Conservation (phyloP, 1,140 invertebrate genomes). For the Bathynomus jamesi region DNA sequence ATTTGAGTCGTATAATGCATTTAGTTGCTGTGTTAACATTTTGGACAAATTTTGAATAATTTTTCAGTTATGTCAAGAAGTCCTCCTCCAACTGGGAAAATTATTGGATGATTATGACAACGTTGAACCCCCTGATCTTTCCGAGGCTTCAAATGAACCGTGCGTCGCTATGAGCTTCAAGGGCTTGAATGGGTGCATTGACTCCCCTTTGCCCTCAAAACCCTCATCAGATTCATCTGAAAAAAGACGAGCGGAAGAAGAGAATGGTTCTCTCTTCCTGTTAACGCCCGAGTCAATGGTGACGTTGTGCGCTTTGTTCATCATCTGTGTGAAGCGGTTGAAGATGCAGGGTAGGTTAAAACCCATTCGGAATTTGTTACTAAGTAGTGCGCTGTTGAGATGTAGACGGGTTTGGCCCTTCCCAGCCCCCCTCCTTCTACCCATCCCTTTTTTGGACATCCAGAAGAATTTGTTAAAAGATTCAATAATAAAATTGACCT, state of each 20-base stretch:
- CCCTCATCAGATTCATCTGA: constrained; percentile 4
- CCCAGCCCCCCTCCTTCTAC: too few relatives aligned
- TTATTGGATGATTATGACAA: constrained; percentile 21
- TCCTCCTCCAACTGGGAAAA: constrained; percentile 20
- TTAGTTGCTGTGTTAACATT: too few relatives aligned
- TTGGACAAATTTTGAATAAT: too few relatives aligned
- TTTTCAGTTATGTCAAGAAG: constrained; percentile 25
- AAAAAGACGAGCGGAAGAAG: background rate
- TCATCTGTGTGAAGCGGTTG: constrained; percentile 19
- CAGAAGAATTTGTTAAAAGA: too few relatives aligned
- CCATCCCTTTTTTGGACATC: too few relatives aligned
- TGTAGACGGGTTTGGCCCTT: too few relatives aligned
- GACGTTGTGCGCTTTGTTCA: constrained; percentile 18
- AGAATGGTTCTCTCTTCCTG: background rate
- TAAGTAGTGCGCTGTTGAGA: background rate
- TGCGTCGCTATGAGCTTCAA: background rate
- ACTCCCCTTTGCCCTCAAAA: background rate
- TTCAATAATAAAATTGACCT: too few relatives aligned
- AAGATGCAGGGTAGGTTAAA: constrained; percentile 13
- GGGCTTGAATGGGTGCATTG: background rate
- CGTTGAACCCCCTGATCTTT: constrained; percentile 13
- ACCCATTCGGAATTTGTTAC: background rate
- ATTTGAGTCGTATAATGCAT: too few relatives aligned
- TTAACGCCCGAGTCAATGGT: constrained; percentile 25
- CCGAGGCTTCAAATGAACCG: background rate